Percentiles rank a stretch among this genome's conserved stretches.
These are phyloP conservation scores for Pantherophis guttatus DNA, from an alignment of 2,113 vertebrate genomes.

Conservation along the genomic window DNA sequence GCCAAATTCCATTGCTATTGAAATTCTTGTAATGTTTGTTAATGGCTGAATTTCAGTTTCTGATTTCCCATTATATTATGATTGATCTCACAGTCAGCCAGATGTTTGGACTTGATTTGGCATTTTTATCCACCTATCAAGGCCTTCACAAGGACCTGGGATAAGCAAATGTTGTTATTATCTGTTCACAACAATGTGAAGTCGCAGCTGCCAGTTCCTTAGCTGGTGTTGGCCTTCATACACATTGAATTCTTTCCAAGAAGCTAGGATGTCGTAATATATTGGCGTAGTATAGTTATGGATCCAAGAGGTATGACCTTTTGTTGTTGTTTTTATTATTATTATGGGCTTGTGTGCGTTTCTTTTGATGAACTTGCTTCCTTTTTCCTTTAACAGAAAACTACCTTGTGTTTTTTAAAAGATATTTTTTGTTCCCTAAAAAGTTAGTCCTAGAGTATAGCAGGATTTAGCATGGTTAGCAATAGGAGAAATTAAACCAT, in stretches of 20 bases:
- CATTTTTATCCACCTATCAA: neutral
- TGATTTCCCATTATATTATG: neutral
- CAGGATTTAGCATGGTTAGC: neutral
- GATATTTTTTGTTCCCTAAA: neutral
- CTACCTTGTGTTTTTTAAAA: neutral
- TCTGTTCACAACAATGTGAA: neutral
- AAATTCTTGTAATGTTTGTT: neutral
- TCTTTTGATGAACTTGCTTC: slow-evolving; percentile 38
- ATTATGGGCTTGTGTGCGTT: neutral
- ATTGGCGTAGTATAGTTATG: neutral
- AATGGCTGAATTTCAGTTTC: neutral
- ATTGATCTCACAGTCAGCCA: neutral
- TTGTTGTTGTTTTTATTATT: neutral
- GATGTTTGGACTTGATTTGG: neutral
- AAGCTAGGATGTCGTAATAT: neutral
- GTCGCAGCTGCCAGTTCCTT: neutral
- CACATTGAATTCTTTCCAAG: neutral
- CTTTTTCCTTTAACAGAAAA: slow-evolving; percentile 32
- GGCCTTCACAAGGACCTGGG: neutral
- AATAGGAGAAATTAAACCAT: neutral
- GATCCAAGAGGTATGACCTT: neutral
- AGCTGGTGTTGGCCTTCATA: neutral
- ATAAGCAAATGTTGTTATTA: neutral
- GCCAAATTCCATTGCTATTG: neutral
- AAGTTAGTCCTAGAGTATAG: neutral